phyloP scores from a whole-genome alignment of 2,888 invertebrate species.

The Orthosia incerta region DNA sequence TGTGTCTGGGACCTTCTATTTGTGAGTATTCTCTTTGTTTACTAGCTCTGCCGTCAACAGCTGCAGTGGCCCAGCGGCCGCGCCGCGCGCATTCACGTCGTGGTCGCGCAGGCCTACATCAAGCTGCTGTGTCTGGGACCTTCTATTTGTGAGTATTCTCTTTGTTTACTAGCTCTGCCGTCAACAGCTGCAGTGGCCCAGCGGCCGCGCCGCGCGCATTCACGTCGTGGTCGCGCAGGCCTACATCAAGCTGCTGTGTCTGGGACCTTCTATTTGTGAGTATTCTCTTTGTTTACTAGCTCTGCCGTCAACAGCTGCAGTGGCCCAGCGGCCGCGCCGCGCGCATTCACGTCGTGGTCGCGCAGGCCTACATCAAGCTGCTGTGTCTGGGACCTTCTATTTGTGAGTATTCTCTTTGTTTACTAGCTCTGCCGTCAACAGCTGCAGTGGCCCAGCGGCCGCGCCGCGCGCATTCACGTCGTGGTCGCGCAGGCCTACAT shows the following conservation, averaged over 20 bases:
- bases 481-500: constrained; percentile 91
- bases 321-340: constrained; percentile 94
- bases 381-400: constrained; percentile 85
- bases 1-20: constrained; percentile 84
- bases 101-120: constrained; percentile 91
- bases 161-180: too few relatives aligned
- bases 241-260: constrained; percentile 85
- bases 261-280: constrained; percentile 85
- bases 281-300: constrained; percentile 19
- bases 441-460: constrained; percentile 94
- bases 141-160: constrained; percentile 77
- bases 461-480: constrained; percentile 94
- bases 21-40: constrained; percentile 72
- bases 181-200: constrained; percentile 94
- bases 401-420: constrained; percentile 72
- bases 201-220: constrained; percentile 93
- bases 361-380: constrained; percentile 86
- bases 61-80: constrained; percentile 94
- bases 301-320: too few relatives aligned
- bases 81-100: constrained; percentile 94
- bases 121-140: constrained; percentile 87
- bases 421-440: too few relatives aligned
- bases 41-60: too few relatives aligned
- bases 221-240: constrained; percentile 93
- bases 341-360: constrained; percentile 94